These are phyloP conservation scores for Artemisiospiza belli DNA, from an alignment of 2,113 vertebrate species.

Conservation along the genomic window DNA sequence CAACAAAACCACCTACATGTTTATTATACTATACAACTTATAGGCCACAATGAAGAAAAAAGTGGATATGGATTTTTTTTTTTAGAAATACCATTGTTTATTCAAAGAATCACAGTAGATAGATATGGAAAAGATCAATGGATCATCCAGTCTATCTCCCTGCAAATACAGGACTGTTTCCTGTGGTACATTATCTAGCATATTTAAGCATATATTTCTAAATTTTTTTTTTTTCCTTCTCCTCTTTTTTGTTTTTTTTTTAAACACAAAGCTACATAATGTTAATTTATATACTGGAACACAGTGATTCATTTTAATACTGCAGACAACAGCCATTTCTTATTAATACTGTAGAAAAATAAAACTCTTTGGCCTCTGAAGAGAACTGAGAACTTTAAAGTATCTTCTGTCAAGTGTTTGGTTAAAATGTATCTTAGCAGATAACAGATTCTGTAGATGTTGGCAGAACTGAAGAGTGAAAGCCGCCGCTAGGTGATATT, in stretches of 20 bases:
- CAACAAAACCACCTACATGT: background rate
- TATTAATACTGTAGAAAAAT: background rate
- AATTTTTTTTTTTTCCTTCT: background rate
- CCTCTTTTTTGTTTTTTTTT: background rate
- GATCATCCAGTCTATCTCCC: constrained; percentile 48
- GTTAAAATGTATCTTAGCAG: constrained; percentile 53
- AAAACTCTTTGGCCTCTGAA: background rate
- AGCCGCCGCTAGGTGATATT: constrained; percentile 68
- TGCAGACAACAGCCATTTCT: constrained; percentile 43
- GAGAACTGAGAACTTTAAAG: constrained; percentile 46
- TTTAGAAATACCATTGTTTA: constrained; percentile 45
- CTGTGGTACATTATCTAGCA: background rate
- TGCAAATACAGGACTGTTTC: background rate
- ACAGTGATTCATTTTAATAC: constrained; percentile 39
- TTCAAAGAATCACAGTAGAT: constrained; percentile 48
- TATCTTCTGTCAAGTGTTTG: constrained; percentile 46
- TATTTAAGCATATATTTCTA: constrained; percentile 41
- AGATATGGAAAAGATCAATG: constrained; percentile 19
- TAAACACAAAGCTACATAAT: constrained; percentile 1
- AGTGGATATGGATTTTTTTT: constrained; percentile 2
- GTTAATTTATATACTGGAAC: constrained; percentile 57
- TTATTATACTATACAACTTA: background rate
- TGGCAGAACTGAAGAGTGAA: constrained; percentile 68
- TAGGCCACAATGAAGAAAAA: constrained; percentile 30
- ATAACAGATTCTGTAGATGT: constrained; percentile 62